These are phyloP conservation scores for Amphipoea lucens DNA, from an alignment of 2,888 invertebrate genomes.

Conservation along the genomic window DNA sequence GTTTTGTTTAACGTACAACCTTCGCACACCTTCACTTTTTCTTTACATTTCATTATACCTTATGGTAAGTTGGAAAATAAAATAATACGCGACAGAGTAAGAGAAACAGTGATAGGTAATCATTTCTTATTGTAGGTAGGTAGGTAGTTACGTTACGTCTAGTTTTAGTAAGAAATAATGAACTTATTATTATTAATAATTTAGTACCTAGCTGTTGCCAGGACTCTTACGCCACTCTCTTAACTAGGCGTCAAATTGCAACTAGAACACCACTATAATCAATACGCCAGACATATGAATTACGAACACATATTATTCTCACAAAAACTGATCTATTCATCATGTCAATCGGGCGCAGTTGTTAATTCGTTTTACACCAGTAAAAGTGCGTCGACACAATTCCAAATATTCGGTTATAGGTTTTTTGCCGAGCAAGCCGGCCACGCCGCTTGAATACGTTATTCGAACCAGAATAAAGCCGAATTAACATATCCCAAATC, in stretches of 20 bases:
- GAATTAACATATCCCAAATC: conserved; percentile 85
- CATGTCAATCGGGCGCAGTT: conserved; percentile 71
- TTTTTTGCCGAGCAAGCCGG: conserved; percentile 81
- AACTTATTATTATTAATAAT: conserved; percentile 1
- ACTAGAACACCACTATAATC: conserved; percentile 42
- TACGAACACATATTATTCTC: conserved; percentile 59
- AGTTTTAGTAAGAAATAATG: background rate
- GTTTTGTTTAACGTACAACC: conserved; percentile 31
- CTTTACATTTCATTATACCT: background rate
- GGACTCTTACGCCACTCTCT: conserved; percentile 22
- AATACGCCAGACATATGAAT: conserved; percentile 48
- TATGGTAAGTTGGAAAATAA: background rate
- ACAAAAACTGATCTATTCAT: conserved; percentile 74
- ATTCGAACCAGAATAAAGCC: conserved; percentile 79
- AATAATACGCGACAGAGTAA: background rate
- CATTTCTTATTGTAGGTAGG: background rate
- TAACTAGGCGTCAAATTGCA: conserved; percentile 29
- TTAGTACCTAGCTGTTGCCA: background rate
- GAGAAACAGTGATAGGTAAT: background rate
- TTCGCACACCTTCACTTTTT: conserved; percentile 40
- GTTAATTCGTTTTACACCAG: conserved; percentile 84
- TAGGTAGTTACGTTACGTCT: background rate
- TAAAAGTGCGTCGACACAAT: conserved; percentile 83
- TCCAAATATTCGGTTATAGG: conserved; percentile 82
- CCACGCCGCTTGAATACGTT: conserved; percentile 82